Evolutionary conservation across 2,797 vertebrate genomes (phyloP).

Genomic region (Gallinago stenura): DNA sequence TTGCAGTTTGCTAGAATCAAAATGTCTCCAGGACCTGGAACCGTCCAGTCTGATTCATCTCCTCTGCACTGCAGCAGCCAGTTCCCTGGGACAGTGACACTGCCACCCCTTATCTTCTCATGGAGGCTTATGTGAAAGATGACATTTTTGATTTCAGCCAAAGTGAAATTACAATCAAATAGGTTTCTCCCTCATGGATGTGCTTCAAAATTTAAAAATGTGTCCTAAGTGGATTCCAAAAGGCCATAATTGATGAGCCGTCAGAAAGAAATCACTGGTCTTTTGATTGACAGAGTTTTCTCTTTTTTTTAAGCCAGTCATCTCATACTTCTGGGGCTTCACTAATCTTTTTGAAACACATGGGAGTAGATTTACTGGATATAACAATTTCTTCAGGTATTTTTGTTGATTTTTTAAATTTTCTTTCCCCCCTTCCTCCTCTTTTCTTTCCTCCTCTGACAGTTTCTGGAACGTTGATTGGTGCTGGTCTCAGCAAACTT

Average conservation of each 20-base stretch:
- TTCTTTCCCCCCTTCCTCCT: rapidly evolving
- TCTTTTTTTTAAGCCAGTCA: rapidly evolving
- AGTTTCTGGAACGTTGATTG: not conserved
- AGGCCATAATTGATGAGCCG: not conserved
- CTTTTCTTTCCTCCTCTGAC: not conserved
- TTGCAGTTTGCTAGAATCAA: not conserved
- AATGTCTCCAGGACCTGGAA: not conserved
- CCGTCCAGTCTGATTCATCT: not conserved
- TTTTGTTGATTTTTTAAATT: not conserved
- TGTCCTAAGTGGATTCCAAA: not conserved
- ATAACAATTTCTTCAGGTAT: not conserved
- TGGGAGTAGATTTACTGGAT: not conserved
- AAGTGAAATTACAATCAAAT: not conserved
- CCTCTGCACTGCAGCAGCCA: not conserved
- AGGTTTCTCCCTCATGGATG: not conserved
- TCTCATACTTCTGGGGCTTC: not conserved
- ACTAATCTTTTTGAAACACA: not conserved
- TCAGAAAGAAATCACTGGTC: not conserved
- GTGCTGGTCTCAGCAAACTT: not conserved
- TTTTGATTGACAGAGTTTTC: not conserved
- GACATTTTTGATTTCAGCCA: not conserved
- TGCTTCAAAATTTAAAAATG: not conserved
- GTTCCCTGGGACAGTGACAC: not conserved
- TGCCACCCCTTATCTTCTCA: not conserved
- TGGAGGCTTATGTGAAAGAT: rapidly evolving